These are phyloP conservation scores for Mermis nigrescens DNA, from an alignment of 2,888 invertebrate species.

Conservation along the genomic window DNA sequence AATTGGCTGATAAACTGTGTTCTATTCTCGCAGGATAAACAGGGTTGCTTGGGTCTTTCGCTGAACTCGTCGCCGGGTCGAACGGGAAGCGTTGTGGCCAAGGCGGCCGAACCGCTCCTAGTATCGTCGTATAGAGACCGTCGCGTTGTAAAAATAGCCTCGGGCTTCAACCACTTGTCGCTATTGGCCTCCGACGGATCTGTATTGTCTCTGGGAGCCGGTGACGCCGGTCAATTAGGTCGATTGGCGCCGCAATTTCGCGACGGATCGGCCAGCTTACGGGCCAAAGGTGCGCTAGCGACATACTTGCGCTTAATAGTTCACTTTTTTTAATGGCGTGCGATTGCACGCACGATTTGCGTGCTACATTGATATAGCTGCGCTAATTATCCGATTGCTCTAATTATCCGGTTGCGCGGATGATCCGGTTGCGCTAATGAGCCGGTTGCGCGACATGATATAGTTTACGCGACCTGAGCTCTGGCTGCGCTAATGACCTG, in stretches of 20 bases:
- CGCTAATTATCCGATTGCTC: too few relatives aligned
- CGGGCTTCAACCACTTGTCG: constrained; percentile 75
- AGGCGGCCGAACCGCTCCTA: background rate
- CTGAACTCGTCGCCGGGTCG: background rate
- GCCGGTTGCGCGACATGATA: too few relatives aligned
- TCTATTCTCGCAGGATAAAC: background rate
- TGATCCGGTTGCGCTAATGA: too few relatives aligned
- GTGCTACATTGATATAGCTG: too few relatives aligned
- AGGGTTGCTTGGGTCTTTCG: background rate
- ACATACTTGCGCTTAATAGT: too few relatives aligned
- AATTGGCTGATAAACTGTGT: too few relatives aligned
- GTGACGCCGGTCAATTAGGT: constrained; percentile 83
- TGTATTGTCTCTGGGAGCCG: constrained; percentile 69
- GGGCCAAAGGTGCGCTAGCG: constrained; percentile 27
- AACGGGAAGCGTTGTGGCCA: background rate
- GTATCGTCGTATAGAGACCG: constrained; percentile 38
- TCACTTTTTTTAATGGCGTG: too few relatives aligned
- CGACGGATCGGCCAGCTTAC: constrained; percentile 42
- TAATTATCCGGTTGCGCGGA: too few relatives aligned
- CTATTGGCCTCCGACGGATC: constrained; percentile 50
- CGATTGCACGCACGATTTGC: too few relatives aligned
- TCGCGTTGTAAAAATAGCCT: constrained; percentile 58
- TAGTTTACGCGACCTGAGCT: too few relatives aligned
- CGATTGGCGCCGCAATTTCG: constrained; percentile 55
- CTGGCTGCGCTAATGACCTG: too few relatives aligned